These are phyloP conservation scores for Nematopogon swammerdamellus DNA, from an alignment of 2,888 invertebrate genomes.

Conservation along the genomic window DNA sequence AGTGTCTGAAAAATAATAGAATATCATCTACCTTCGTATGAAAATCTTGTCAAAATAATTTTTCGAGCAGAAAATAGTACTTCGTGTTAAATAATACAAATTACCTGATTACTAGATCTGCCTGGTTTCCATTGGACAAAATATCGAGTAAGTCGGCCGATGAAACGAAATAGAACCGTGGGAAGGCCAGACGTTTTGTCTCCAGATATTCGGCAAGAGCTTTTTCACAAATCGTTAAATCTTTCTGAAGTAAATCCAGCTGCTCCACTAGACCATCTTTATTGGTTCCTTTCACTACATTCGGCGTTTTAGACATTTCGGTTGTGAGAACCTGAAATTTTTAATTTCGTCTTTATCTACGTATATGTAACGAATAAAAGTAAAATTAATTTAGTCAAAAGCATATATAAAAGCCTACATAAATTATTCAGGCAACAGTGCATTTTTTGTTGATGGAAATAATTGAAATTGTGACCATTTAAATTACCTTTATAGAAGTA, in stretches of 20 bases:
- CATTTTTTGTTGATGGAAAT: no score
- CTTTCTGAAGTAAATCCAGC: constrained; percentile 79
- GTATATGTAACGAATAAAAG: no score
- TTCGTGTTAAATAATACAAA: no score
- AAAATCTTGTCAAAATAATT: no score
- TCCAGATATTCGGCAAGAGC: constrained; percentile 95
- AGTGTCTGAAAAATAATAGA: constrained; percentile 76
- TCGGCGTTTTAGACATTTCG: constrained; percentile 77
- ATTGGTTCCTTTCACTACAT: constrained; percentile 90
- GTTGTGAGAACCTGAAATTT: constrained; percentile 60
- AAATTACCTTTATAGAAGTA: no score
- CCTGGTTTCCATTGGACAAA: constrained; percentile 93
- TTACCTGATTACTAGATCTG: constrained; percentile 73
- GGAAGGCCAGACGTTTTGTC: constrained; percentile 93
- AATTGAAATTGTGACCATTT: no score
- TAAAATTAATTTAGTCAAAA: no score
- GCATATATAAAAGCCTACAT: no score
- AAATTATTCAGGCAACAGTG: no score
- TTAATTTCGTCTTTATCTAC: background rate
- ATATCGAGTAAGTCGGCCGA: constrained; percentile 94
- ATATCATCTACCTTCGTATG: no score
- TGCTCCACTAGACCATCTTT: constrained; percentile 75
- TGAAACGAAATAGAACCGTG: constrained; percentile 95
- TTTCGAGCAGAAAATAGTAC: no score
- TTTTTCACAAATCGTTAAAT: constrained; percentile 90